Evolutionary conservation across 2,113 vertebrate genomes (phyloP), one percentile per base, ranked within the genome.

Genomic region (Entelurus aequoreus): DNA sequence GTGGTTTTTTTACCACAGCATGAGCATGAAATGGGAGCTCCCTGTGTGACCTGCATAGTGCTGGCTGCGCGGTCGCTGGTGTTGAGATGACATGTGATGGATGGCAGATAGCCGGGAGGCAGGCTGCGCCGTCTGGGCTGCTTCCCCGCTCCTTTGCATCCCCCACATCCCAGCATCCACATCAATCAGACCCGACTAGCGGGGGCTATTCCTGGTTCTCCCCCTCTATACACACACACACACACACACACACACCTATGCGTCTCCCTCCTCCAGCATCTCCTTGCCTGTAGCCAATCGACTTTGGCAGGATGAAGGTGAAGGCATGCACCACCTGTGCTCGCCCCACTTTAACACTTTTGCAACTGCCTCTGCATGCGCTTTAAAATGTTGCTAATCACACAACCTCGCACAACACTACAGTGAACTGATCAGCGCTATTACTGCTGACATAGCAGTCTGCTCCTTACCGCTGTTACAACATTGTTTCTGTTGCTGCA

Each of bases 171-270:
- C 2, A 65, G 54, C 60, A 61, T 51, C 49, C 37, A 60, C 78
- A 82, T 76, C 74, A 68, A 71, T 79, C 79, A 72, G 69, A 46
- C n/a, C 1, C 68, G 65, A 58, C 69, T 57, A 62, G 52, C 78
- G 67, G 67, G 28, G 51, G 71, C 77, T 82, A 81, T 84, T 84
- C 66, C 76, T 81, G 76, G 72, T 66, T 74, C 73, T 56, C 36
- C 37, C 60, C 66, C 56, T 76, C 76, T 54, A 35, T 74, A 74
- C 28, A 62, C 53, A 21, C 59, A n/a, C 55, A 47, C 53, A 19
- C 48, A 53, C 61, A 57, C 61, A 56, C 54, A 54, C 44, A 53
- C 66, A 74, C 72, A 59, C 66, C 71, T 84, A 73, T 74, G 37
- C 55, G 61, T 55, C 61, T 56, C 63, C 76, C 66, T 77, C 72